Base-by-base conservation (phyloP, 2,888 invertebrate species). In the Tipula confusa region DNA sequence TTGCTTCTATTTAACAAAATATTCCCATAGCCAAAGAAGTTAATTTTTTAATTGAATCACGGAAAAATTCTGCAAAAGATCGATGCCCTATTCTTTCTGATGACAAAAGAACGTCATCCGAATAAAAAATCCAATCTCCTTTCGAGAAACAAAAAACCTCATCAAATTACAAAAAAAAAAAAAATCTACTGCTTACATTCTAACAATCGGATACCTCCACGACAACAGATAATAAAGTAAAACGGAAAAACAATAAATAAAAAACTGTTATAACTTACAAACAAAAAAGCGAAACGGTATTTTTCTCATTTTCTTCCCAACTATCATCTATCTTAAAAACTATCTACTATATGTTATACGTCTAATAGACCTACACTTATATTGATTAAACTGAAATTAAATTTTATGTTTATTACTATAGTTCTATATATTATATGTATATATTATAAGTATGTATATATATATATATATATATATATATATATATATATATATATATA, bases 201-300 rank as follows among this genome's bases (percentile, higher is more conserved):
- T 18, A 24, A 64, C 64, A 64, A 64, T 64, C 64, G 64, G 64
- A 64, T 64, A 64, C 24, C 64, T 64, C 7, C 64, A 64, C 33
- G 11, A 33, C 24, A 64, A 64, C 64, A 64, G 64, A 64, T 24
- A 64, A 64, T 64, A 48, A 48, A 64, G 11, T 64, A 64, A 24
- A 64, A 64, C 64, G 64, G 64, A 64, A 24, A 64, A 64, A 64
- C 64, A 64, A 64, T 64, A 64, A 64, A 24, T 24, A 13, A 43
- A 43, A 43, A 15, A 64, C 64, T 64, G 64, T 64, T 64, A 64
- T 24, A n/a, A 64, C 24, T 24, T 1, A 24, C 24, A 64, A 64
- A 64, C 64, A 64, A 64, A 48, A n/a, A 64, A 64, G 24, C 64
- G 64, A 64, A 64, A 64, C 64, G 64, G 64, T 64, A 64, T 64